Conservation (phyloP, 2,888 invertebrate species). For the Zygothrica quintamaculata region DNA sequence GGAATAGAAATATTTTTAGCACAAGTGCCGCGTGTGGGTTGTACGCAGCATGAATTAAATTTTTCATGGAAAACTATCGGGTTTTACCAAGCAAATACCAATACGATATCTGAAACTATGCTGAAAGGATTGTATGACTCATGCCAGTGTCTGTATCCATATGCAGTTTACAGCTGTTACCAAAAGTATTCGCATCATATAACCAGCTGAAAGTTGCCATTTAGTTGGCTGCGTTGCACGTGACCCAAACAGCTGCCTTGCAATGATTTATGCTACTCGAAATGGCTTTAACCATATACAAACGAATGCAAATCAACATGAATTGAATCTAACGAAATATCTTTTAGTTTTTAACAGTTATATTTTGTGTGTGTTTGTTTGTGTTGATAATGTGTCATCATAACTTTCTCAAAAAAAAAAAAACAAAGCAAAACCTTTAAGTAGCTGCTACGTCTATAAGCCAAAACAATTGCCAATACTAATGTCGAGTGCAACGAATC, state of each 20-base stretch:
- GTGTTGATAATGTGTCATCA: too few relatives aligned
- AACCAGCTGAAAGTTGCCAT: slow-evolving; percentile 44
- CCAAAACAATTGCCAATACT: neutral
- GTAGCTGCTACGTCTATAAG: slow-evolving; percentile 16
- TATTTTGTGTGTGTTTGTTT: too few relatives aligned
- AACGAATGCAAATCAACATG: neutral
- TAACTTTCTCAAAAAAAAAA: too few relatives aligned
- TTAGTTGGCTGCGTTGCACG: slow-evolving; percentile 22
- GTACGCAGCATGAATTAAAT: slow-evolving; percentile 48
- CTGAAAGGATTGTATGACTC: slow-evolving; percentile 49
- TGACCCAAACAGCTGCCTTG: slow-evolving; percentile 51
- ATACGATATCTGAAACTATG: too few relatives aligned
- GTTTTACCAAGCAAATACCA: too few relatives aligned
- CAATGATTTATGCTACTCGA: slow-evolving; percentile 47
- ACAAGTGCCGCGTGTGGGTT: slow-evolving; percentile 52
- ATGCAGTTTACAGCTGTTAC: slow-evolving; percentile 42
- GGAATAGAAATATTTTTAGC: slow-evolving; percentile 62
- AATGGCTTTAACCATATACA: too few relatives aligned
- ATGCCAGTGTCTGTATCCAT: slow-evolving; percentile 13
- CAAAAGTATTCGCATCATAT: slow-evolving; percentile 15
- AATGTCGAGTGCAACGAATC: slow-evolving; percentile 51
- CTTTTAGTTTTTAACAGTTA: too few relatives aligned
- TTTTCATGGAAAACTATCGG: slow-evolving; percentile 37
- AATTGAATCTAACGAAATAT: too few relatives aligned
- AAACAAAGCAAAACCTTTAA: slow-evolving; percentile 24